Evolutionary conservation across 2,888 invertebrate species (phyloP).

Genomic region (Zele albiditarsus): DNA sequence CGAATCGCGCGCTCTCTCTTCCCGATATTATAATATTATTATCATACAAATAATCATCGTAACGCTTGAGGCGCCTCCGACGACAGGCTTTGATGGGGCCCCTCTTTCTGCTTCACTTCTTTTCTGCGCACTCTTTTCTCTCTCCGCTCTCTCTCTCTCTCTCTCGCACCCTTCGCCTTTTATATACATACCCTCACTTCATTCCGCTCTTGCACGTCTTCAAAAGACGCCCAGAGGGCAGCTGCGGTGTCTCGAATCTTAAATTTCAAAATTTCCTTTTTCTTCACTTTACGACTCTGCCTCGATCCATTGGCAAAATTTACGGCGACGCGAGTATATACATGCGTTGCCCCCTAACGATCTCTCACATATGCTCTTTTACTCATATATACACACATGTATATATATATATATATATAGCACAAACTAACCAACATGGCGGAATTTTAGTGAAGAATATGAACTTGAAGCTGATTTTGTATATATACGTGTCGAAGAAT

Average conservation of each 20-base stretch:
- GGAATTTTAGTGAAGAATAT: constrained; percentile 12
- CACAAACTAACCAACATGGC: constrained; percentile 18
- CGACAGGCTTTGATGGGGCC: constrained; percentile 36
- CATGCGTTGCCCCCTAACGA: constrained; percentile 52
- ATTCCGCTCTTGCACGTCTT: constrained; percentile 41
- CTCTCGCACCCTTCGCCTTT: constrained; percentile 13
- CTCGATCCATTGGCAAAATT: constrained; percentile 61
- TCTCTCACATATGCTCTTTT: constrained; percentile 23
- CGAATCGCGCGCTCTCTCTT: constrained; percentile 15
- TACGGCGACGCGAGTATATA: constrained; percentile 57
- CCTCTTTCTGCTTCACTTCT: constrained; percentile 28
- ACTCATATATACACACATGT: constrained; percentile 6
- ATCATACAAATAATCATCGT: constrained; percentile 59
- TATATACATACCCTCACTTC: constrained; percentile 2
- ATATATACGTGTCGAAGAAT: constrained; percentile 37
- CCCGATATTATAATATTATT: constrained; percentile 57
- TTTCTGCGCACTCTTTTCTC: constrained; percentile 29
- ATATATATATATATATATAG: constrained; percentile 25
- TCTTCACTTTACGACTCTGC: constrained; percentile 57
- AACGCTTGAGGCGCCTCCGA: constrained; percentile 47
- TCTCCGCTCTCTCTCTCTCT: constrained; percentile 38
- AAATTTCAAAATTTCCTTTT: constrained; percentile 58
- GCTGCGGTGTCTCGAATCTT: constrained; percentile 56
- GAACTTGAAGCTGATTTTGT: background rate
- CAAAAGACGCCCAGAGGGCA: constrained; percentile 48